A percentile compares a stretch with the other conserved stretches of the same genome.
These are phyloP conservation scores for Aspidapion aeneum DNA, from an alignment of 2,888 invertebrate genomes.

Conservation along the genomic window DNA sequence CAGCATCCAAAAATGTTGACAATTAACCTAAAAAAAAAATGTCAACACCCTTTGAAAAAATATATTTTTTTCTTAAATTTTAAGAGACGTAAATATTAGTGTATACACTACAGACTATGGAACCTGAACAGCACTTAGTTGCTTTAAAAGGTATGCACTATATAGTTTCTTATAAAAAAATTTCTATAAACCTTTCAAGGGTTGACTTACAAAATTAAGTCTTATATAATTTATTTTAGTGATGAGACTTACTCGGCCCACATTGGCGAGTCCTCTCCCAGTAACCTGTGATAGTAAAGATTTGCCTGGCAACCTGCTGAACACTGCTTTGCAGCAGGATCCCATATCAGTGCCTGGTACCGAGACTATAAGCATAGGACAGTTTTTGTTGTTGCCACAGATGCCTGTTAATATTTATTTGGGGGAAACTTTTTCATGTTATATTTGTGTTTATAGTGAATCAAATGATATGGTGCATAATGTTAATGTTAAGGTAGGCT, in stretches of 20 bases:
- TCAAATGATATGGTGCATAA: slow-evolving; percentile 80
- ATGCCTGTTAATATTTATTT: slow-evolving; percentile 97
- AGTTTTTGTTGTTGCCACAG: slow-evolving; percentile 90
- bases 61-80: neutral
- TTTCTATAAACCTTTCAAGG: no score
- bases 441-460: slow-evolving; percentile 96
- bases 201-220: no score
- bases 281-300: slow-evolving; percentile 84
- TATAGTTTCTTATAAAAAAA: neutral
- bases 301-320: slow-evolving; percentile 77
- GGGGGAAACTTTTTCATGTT: slow-evolving; percentile 97
- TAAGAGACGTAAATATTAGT: neutral
- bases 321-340: slow-evolving; percentile 75
- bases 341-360: slow-evolving; percentile 78
- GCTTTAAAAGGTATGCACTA: slow-evolving; percentile 39
- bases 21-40: neutral
- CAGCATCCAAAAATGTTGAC: neutral
- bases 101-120: slow-evolving; percentile 30
- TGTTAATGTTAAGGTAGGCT: slow-evolving; percentile 77
- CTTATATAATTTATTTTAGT: no score
- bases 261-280: slow-evolving; percentile 76
- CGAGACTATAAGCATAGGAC: slow-evolving; percentile 81
- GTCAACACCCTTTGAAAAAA: neutral
- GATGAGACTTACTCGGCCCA: slow-evolving; percentile 92
- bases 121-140: slow-evolving; percentile 41